Evolutionary conservation across 1,140 invertebrate species (phyloP).

Genomic region (Trichomalopsis sarcophagae): DNA sequence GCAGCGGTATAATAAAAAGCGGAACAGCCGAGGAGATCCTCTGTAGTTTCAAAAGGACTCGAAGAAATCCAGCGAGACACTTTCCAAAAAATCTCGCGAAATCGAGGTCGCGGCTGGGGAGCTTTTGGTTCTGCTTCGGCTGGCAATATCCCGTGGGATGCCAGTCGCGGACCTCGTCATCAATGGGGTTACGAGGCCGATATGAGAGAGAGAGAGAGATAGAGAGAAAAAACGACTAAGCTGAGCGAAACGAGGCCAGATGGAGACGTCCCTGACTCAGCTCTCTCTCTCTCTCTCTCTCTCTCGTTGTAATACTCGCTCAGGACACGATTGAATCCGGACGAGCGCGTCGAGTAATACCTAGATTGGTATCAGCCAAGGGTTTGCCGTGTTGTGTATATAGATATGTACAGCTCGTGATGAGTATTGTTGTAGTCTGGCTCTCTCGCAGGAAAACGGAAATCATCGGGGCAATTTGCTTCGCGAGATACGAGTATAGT

Average conservation of each 20-base stretch:
- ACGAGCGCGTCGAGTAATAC: slow-evolving; percentile 25
- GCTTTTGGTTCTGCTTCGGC: not conserved
- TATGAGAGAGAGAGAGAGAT: not conserved
- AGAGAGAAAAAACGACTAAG: slow-evolving; percentile 8
- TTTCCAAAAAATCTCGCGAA: not conserved
- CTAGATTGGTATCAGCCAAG: slow-evolving; percentile 28
- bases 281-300: not conserved
- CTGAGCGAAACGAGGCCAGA: not conserved
- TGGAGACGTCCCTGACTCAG: slow-evolving; percentile 31
- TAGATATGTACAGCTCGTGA: not conserved
- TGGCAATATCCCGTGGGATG: slow-evolving; percentile 6
- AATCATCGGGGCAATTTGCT: slow-evolving; percentile 25
- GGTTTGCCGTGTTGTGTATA: not conserved
- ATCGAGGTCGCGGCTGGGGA: not conserved
- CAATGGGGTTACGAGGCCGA: slow-evolving; percentile 7
- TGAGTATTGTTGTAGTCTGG: not conserved
- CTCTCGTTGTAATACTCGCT: not conserved
- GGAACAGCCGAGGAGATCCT: too few species aligned
- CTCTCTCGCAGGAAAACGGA: not conserved
- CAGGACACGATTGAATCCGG: slow-evolving; percentile 11
- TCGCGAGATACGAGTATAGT: not conserved
- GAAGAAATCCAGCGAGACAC: not conserved
- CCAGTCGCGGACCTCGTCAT: not conserved
- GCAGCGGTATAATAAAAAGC: not conserved
- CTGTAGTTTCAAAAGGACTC: not conserved